Base-by-base conservation (phyloP, 1,140 invertebrate species). In the Drosophila lini region DNA sequence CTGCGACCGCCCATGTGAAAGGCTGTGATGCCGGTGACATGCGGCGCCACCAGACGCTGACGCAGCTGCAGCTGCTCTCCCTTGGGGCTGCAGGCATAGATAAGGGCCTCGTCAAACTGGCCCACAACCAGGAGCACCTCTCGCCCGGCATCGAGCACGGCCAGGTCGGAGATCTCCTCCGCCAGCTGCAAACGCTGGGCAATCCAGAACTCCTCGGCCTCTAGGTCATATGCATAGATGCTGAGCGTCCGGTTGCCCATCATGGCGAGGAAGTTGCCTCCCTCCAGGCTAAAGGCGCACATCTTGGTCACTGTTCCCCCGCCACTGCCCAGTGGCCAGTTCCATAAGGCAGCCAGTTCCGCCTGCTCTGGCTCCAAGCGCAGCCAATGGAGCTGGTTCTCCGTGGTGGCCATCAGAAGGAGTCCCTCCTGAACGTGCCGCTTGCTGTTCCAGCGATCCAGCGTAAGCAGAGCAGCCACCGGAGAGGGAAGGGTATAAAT, bases 1-100 rank as follows among this genome's bases (percentile, higher is more conserved):
- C 91, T 91, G 68, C 92, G 90, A 7, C 92, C 93, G 8, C 91
- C 92, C 77, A 93, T 92, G 62, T 92, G 80, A 47, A 94, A 94
- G 13, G 73, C 78, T 0, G 79, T 68, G 5, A 92, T 63, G 4
- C 63, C 71, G 2, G 52, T 47, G 1, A 92, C 63, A 28, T 67
- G 64, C 10, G 78, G 78, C 4, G 90, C 77, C 5, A 44, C 45
- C 19, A 91, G 8, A 0, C 40, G 70, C 22, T 80, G 74, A 0
- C 75, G 78, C 16, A 77, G 31, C 48, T 80, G 56, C 47, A 92
- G 62, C 38, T 75, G 74, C 41, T 82, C 53, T n/a, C 56, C 52
- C 34, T 3, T 71, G 57, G 28, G 40, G 44, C 47, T 80, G 16
- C 81, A 86, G 0, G 41, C 57, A 59, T 81, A 92, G 19, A 92